Evolutionary conservation across 2,797 vertebrate species (phyloP), one percentile per base, ranked within the genome.

Genomic region (Cheirogaleus major): DNA sequence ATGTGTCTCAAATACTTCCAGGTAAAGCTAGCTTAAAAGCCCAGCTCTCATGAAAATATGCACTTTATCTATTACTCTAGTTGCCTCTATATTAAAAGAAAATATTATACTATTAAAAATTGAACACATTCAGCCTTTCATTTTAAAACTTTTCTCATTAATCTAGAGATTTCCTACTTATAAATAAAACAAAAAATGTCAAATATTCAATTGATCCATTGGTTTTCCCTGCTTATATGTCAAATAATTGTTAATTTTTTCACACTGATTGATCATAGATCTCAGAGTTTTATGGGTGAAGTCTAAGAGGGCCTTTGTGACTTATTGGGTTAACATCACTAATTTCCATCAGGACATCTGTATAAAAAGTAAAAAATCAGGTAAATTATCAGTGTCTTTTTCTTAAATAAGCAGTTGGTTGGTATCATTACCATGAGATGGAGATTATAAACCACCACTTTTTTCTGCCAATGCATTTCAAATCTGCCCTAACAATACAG

Each of bases 401-500:
- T 73, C 23, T 23, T 52, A 88, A 89, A 50, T 73, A 90, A 78
- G 61, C 18, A 76, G 17, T 61, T 89, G 72, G 32, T 89, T 96
- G 65, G 23, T 92, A 18, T 12, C n/a, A 61, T 91, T 78, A 65
- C 35, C 27, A 73, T 15, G 17, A 69, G 30, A 69, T 38, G 52
- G 50, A 73, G 41, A 92, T 59, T 59, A 48, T 20, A 86, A 14
- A 79, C 11, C 6, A 85, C 17, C 18, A 57, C 10, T 57, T 20
- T 95, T 92, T 75, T 59, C 41, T 94, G 41, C 57, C 93, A 95
- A 35, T 2, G 22, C 27, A 89, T 91, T 91, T 94, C 82, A 91
- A 55, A 57, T 94, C 38, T 87, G 18, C 52, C 55, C 41, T 81
- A 93, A 80, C 27, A 41, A 95, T 32, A 72, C 45, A 61, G 57